A percentile compares a stretch with the other conserved stretches of the same genome.
These are phyloP conservation scores for Synergus gifuensis DNA, from an alignment of 2,888 invertebrate genomes.

Conservation along the genomic window DNA sequence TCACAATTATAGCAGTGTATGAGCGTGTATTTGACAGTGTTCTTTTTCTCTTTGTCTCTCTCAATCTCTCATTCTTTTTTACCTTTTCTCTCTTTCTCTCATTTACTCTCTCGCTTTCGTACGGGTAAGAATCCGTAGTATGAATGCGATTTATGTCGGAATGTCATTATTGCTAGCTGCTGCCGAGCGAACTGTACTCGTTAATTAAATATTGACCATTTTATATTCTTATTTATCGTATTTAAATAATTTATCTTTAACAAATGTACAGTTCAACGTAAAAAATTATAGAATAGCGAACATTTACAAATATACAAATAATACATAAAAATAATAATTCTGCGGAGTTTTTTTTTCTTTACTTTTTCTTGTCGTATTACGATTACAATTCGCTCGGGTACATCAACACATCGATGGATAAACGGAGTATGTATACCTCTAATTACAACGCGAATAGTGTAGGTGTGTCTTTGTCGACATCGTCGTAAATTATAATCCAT, in stretches of 20 bases:
- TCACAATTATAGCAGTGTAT: constrained; percentile 72
- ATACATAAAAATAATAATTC: background rate
- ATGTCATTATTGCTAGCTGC: constrained; percentile 75
- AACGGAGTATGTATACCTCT: constrained; percentile 69
- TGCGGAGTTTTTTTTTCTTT: background rate
- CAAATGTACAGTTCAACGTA: background rate
- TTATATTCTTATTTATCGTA: background rate
- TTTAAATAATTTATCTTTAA: background rate
- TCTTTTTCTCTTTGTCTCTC: constrained; percentile 62
- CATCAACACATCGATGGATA: constrained; percentile 75
- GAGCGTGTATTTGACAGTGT: constrained; percentile 77
- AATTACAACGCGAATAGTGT: constrained; percentile 73
- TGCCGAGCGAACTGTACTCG: constrained; percentile 69
- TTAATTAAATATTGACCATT: constrained; percentile 48
- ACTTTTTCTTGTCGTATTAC: constrained; percentile 42
- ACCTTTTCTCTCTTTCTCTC: constrained; percentile 51
- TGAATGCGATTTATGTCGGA: constrained; percentile 72
- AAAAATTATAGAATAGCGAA: background rate
- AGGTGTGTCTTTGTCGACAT: constrained; percentile 55
- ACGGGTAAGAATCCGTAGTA: constrained; percentile 72
- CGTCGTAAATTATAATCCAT: constrained; percentile 45
- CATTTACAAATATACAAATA: constrained; percentile 24
- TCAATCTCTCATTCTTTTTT: constrained; percentile 51
- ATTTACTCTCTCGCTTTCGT: constrained; percentile 53
- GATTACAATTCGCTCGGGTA: constrained; percentile 71